Evolutionary conservation across 2,797 vertebrate species (phyloP).

Genomic region (Chaetophractus vellerosus): DNA sequence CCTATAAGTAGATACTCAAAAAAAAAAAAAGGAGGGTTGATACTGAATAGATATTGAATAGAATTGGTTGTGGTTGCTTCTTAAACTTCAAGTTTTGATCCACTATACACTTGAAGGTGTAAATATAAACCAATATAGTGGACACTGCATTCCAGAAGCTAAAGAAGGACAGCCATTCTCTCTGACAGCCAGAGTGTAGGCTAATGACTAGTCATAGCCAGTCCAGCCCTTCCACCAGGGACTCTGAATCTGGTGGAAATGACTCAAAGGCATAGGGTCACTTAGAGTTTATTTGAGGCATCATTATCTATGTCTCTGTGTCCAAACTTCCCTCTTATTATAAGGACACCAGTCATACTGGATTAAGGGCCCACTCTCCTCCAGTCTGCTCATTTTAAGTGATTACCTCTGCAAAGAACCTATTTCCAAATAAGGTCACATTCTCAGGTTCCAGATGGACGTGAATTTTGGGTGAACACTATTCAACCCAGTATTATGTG

Average conservation of each 20-base stretch:
- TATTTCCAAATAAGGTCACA: too few relatives aligned
- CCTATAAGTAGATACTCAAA: not conserved
- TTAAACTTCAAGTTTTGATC: not conserved
- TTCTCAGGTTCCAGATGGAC: too few relatives aligned
- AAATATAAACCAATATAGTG: not conserved
- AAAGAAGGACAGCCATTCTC: not conserved
- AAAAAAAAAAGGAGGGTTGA: not conserved
- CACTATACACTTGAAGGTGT: not conserved
- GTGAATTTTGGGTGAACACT: too few relatives aligned
- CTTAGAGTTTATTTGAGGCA: not conserved
- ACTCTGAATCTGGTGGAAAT: not conserved
- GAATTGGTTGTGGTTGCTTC: not conserved
- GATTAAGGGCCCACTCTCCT: too few relatives aligned
- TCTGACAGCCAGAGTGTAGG: not conserved
- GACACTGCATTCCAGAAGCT: not conserved
- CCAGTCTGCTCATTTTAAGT: too few relatives aligned
- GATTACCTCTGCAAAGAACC: too few relatives aligned
- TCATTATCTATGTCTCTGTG: too few relatives aligned
- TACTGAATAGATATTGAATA: not conserved
- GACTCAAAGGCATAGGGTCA: not conserved
- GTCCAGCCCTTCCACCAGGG: not conserved
- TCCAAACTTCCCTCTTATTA: too few relatives aligned
- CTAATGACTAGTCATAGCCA: not conserved
- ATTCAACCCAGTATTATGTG: too few relatives aligned
- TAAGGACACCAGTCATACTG: too few relatives aligned